Evolutionary conservation across 2,113 vertebrate species (phyloP).

Genomic region (Pycnonotus jocosus): DNA sequence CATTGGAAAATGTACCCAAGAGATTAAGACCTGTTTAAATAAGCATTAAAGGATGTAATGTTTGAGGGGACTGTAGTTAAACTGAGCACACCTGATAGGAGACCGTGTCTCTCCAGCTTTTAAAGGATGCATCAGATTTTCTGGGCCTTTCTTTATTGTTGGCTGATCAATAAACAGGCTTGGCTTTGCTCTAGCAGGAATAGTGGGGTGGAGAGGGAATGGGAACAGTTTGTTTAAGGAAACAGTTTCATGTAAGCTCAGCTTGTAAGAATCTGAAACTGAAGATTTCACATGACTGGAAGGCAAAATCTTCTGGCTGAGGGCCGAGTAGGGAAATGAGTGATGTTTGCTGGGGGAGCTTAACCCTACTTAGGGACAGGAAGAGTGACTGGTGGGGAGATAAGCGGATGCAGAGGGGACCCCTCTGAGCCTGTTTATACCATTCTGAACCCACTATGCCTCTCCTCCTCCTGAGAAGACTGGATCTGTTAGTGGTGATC

Average conservation of each 20-base stretch:
- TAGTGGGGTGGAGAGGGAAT: background rate
- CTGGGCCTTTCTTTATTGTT: background rate
- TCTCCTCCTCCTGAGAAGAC: background rate
- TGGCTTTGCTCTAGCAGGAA: background rate
- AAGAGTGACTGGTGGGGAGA: background rate
- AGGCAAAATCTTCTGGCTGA: constrained; percentile 29
- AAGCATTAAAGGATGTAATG: background rate
- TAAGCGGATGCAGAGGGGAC: rapidly evolving
- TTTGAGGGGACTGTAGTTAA: background rate
- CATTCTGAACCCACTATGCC: background rate
- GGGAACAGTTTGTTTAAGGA: constrained; percentile 20
- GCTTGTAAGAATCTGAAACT: constrained; percentile 41
- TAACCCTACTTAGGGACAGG: background rate
- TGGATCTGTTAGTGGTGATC: background rate
- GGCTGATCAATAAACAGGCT: background rate
- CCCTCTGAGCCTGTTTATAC: background rate
- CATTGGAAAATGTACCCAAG: background rate
- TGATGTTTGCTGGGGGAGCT: background rate
- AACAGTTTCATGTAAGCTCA: constrained; percentile 26
- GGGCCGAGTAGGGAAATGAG: background rate
- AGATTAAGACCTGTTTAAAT: constrained; percentile 28
- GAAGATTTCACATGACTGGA: constrained; percentile 34
- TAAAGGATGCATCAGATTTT: background rate
- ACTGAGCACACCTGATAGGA: background rate
- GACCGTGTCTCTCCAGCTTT: background rate